phyloP scores from a whole-genome alignment of 2,888 invertebrate species.

The Danaus chrysippus region DNA sequence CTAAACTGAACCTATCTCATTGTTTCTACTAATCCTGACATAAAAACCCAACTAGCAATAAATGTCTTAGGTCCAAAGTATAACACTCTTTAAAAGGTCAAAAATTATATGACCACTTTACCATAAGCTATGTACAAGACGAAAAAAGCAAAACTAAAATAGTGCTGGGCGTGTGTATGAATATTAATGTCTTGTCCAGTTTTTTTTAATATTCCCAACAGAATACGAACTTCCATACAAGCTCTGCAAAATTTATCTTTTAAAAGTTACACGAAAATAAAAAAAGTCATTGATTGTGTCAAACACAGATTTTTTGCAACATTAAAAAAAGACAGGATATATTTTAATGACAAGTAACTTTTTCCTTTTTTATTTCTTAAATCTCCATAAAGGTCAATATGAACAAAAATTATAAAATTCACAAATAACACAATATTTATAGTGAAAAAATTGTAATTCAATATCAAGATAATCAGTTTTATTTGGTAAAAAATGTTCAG shows the following conservation, averaged over 20 bases:
- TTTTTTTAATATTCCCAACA: no score
- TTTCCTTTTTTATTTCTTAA: background rate
- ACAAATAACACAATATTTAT: background rate
- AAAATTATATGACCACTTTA: no score
- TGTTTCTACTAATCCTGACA: no score
- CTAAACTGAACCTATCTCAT: no score
- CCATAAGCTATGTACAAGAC: no score
- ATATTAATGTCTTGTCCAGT: slow-evolving; percentile 5
- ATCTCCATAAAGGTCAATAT: background rate
- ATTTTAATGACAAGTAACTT: background rate
- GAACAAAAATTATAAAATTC: background rate
- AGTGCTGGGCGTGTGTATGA: background rate
- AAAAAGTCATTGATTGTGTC: background rate
- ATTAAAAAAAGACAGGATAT: background rate
- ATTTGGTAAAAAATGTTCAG: no score
- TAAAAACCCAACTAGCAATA: no score
- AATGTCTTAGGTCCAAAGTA: no score
- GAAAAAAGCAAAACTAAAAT: background rate
- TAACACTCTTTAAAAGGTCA: no score
- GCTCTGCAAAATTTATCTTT: background rate
- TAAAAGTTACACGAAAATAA: background rate
- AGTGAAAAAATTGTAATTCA: background rate
- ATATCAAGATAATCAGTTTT: no score
- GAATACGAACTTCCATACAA: no score
- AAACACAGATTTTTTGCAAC: background rate